These are phyloP conservation scores for Daphoenositta chrysoptera DNA, from an alignment of 2,113 vertebrate species.

Conservation along the genomic window DNA sequence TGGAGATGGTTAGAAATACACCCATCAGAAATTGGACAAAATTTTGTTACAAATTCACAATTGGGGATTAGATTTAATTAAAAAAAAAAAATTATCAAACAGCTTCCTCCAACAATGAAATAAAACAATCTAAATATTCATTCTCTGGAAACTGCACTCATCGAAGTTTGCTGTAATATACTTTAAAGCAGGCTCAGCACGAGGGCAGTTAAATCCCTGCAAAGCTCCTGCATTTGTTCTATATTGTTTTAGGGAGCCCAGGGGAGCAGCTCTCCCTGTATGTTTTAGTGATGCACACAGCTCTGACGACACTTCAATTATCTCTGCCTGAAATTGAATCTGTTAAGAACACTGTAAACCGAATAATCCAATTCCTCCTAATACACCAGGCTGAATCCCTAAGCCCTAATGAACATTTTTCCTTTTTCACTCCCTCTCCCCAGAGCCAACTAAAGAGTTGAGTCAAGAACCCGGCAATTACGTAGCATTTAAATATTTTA, in stretches of 20 bases:
- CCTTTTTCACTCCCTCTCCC: constrained; percentile 33
- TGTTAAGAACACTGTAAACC: constrained; percentile 55
- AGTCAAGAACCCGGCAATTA: constrained; percentile 68
- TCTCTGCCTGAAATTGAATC: constrained; percentile 52
- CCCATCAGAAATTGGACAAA: neutral
- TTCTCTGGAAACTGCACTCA: neutral
- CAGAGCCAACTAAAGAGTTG: constrained; percentile 53
- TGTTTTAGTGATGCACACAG: constrained; percentile 9
- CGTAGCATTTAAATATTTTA: constrained; percentile 67
- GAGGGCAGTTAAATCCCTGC: constrained; percentile 6
- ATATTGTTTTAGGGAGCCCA: constrained; percentile 28
- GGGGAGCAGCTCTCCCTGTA: constrained; percentile 13
- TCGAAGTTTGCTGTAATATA: neutral
- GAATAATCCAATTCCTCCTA: constrained; percentile 61
- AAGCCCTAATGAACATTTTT: constrained; percentile 62
- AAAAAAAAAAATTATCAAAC: neutral
- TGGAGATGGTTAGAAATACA: neutral
- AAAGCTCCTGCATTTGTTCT: constrained; percentile 24
- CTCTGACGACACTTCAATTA: constrained; percentile 53
- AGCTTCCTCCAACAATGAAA: neutral
- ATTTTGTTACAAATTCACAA: neutral
- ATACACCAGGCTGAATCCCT: constrained; percentile 44
- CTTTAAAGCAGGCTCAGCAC: neutral
- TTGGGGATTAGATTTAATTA: neutral
- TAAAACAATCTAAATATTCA: neutral